Evolutionary conservation across 2,888 invertebrate species (phyloP), one percentile per base, ranked within the genome.

Genomic region (Ichneumon xanthorius): DNA sequence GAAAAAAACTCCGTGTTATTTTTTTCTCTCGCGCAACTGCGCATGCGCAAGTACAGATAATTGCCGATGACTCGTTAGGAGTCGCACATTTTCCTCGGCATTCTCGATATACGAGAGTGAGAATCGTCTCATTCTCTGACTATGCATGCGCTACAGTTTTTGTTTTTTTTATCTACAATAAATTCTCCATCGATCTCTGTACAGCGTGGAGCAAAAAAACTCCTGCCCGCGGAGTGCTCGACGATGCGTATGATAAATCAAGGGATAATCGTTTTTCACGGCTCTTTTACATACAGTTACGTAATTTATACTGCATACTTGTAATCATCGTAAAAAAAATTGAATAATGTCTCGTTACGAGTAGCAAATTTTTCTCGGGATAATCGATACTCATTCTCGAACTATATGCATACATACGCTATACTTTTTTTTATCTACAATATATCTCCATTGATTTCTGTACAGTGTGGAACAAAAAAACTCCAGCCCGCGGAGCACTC

Each of bases 401-500:
- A 55, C 65, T 40, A 67, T 7, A 26, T 33, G 37, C 37, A 67
- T 14, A 65, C 14, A 55, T 6, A 65, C 14, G 65, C 7, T 76
- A 37, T 14, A 77, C 33, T 53, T 71, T 45, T 45, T 45, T 53
- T 30, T 71, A 37, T 71, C 50, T 71, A 71, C 53, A 78, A 78
- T 58, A 48, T 26, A 75, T 22, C n/a, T 70, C 19, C 58, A 37
- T 61, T 0, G 22, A 16, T 77, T 37, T 73, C 30, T 72, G 61
- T 71, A 80, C 63, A 80, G 11, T 53, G 5, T 9, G 5, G n/a
- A 11, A 14, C 5, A 63, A 37, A 37, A n/a, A 19, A 37, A 30
- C 68, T 68, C 61, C 67, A 83, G 50, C 79, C 79, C 68, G 79
- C 67, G 78, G 68, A 83, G 68, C 50, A 22, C 11, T 14, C 16